Conservation (phyloP, 2,888 invertebrate genomes). For the Rhaphigaster nebulosa region DNA sequence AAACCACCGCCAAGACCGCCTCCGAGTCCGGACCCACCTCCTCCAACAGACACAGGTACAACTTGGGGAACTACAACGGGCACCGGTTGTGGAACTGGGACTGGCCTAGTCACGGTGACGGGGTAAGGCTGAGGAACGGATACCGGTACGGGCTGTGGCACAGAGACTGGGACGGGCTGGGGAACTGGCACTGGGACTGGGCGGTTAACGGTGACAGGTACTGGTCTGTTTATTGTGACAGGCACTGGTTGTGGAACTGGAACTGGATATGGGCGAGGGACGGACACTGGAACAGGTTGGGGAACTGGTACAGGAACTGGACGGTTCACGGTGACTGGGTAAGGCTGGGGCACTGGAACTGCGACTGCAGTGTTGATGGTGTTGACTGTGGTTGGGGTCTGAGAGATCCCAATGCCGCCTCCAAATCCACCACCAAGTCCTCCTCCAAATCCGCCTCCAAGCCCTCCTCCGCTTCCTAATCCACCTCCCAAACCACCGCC, state of each 20-base stretch:
- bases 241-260: slow-evolving; percentile 56
- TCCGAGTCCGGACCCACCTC: slow-evolving; percentile 50
- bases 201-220: slow-evolving; percentile 58
- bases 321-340: slow-evolving; percentile 55
- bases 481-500: slow-evolving; percentile 50
- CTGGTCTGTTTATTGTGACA: slow-evolving; percentile 54
- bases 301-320: slow-evolving; percentile 58
- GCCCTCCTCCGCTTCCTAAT: slow-evolving; percentile 1
- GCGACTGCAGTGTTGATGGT: slow-evolving; percentile 58
- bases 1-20: slow-evolving; percentile 37
- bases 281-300: slow-evolving; percentile 59
- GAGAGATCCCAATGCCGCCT: slow-evolving; percentile 27
- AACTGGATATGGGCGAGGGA: slow-evolving; percentile 53
- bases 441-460: slow-evolving; percentile 38
- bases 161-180: slow-evolving; percentile 58
- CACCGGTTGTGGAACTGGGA: slow-evolving; percentile 56
- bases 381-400: slow-evolving; percentile 57
- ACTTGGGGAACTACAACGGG: slow-evolving; percentile 58
- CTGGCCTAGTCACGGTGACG: slow-evolving; percentile 58
- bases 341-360: slow-evolving; percentile 55
- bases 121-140: slow-evolving; percentile 58
- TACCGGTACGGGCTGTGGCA: slow-evolving; percentile 55
- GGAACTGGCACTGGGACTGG: slow-evolving; percentile 58
- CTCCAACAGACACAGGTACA: slow-evolving; percentile 38
- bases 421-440: slow-evolving; percentile 8